Evolutionary conservation across 1,140 invertebrate species (phyloP), one percentile per base, ranked within the genome.

Genomic region (Monochamus saltuarius): DNA sequence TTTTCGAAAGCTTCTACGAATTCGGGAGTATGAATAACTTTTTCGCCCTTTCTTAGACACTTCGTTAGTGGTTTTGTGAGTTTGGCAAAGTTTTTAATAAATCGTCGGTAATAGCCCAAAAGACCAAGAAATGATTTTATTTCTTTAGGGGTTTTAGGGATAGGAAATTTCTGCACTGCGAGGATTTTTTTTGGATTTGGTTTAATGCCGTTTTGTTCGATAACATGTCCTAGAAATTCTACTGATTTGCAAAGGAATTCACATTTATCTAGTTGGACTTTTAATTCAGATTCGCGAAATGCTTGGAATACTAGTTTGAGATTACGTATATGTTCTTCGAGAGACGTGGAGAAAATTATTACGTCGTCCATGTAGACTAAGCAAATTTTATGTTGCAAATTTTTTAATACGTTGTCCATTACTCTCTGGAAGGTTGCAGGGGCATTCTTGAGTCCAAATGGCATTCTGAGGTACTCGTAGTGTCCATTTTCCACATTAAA

Each of bases 401-500:
- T 29, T 29, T 45, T 45, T 19, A 22, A 56, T 16, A 38, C 14
- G 19, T n/a, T n/a, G 29, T 46, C 39, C 53, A 56, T 61, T 29
- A 43, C 38, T 19, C 53, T 11, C 39, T 56, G 59, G 46, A 61
- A 61, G n/a, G 53, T 61, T 10, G 59, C 7, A n/a, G 59, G 17
- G 19, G 59, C 17, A 7, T 61, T 61, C 35, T 61, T 57, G 0
- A 61, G 16, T 42, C 52, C 59, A 37, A 56, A 61, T 11, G 59
- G 52, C 59, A 57, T 56, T 29, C 59, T 4, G 9, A 19, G 35
- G 46, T 34, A 57, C 40, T 61, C 52, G 38, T 56, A 61, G 34
- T 58, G 56, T 8, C 56, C 46, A 17, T 58, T n/a, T 54, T 58
- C n/a, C 56, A 0, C 1, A n/a, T n/a, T n/a, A n/a, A n/a, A n/a